Percentiles rank a stretch among this genome's conserved stretches.
These are phyloP conservation scores for Alosa alosa DNA, from an alignment of 2,113 vertebrate genomes.

Conservation along the genomic window DNA sequence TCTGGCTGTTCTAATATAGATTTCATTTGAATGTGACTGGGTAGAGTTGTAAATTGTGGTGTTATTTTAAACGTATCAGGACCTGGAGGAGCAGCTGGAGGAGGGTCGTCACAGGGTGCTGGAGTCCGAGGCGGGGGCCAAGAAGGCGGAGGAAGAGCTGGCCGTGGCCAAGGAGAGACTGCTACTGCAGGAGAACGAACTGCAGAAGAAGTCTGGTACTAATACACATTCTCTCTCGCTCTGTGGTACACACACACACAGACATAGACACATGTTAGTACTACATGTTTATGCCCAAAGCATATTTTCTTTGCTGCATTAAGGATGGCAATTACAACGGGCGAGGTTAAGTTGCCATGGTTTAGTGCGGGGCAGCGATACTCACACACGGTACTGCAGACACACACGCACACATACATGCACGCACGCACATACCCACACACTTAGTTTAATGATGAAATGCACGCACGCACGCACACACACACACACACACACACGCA, in stretches of 20 bases:
- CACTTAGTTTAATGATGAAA: too few species aligned
- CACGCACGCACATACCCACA: neutral
- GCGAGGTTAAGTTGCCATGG: too few species aligned
- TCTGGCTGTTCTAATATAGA: too few species aligned
- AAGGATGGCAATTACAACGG: too few species aligned
- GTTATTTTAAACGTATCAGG: constrained; percentile 57
- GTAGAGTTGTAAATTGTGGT: too few species aligned
- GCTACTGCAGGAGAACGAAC: constrained; percentile 75
- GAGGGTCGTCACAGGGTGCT: constrained; percentile 71
- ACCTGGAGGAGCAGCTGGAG: constrained; percentile 82
- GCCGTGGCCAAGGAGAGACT: constrained; percentile 79
- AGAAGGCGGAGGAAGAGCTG: constrained; percentile 80
- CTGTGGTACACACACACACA: neutral
- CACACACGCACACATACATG: neutral
- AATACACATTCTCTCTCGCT: neutral
- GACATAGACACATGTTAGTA: too few species aligned
- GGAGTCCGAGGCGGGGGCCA: constrained; percentile 72
- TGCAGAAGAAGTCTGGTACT: constrained; percentile 78
- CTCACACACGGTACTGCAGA: too few species aligned
- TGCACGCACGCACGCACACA: neutral
- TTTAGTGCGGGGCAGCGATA: too few species aligned
- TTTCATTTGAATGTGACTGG: too few species aligned
- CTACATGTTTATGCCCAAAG: too few species aligned
- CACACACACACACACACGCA: neutral
- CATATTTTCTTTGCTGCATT: too few species aligned